Conservation (phyloP, 2,888 invertebrate genomes). For the Ormyrus thymus region DNA sequence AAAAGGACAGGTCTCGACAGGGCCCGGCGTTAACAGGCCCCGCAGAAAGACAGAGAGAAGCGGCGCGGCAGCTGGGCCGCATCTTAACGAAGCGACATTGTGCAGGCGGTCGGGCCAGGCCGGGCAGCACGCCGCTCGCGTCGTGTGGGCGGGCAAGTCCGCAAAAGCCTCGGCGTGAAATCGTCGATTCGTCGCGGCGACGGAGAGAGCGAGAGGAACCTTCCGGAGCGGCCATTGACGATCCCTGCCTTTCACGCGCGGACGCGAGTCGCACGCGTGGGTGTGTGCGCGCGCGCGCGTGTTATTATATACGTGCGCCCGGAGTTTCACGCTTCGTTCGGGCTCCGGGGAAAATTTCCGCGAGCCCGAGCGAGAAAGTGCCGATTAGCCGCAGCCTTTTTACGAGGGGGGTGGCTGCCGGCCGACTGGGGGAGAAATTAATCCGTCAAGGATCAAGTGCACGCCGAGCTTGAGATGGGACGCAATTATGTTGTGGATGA, state of each 20-base stretch:
- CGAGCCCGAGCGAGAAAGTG: slow-evolving; percentile 50
- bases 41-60: background rate
- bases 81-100: slow-evolving; percentile 73
- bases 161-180: slow-evolving; percentile 74
- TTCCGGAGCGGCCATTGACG: slow-evolving; percentile 56
- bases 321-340: slow-evolving; percentile 35
- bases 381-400: slow-evolving; percentile 48
- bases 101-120: slow-evolving; percentile 56
- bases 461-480: background rate
- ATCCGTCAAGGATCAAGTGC: slow-evolving; percentile 52
- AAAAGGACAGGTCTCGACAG: background rate
- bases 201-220: slow-evolving; percentile 35
- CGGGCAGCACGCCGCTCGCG: slow-evolving; percentile 25
- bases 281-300: background rate
- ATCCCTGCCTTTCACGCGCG: slow-evolving; percentile 13
- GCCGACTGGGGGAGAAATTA: slow-evolving; percentile 17
- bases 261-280: background rate
- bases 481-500: slow-evolving; percentile 23
- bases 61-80: slow-evolving; percentile 59
- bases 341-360: slow-evolving; percentile 41
- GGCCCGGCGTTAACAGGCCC: slow-evolving; percentile 18
- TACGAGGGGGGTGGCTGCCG: slow-evolving; percentile 12
- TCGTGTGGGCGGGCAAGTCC: slow-evolving; percentile 72
- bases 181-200: slow-evolving; percentile 71
- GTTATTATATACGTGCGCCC: slow-evolving; percentile 9